These are phyloP conservation scores for Drosophila lini DNA, from an alignment of 1,140 invertebrate species.

Conservation along the genomic window DNA sequence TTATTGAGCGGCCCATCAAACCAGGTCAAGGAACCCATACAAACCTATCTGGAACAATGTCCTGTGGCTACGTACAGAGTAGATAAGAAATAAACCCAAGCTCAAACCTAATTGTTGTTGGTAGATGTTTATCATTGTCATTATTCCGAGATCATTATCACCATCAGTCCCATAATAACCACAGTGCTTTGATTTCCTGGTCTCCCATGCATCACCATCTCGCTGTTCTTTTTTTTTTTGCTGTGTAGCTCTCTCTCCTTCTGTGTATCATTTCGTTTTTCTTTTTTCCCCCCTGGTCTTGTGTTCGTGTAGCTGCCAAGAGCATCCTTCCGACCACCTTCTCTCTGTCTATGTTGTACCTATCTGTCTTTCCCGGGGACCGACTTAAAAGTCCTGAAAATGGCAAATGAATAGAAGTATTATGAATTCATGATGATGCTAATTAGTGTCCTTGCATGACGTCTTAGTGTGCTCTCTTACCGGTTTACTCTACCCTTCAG, in stretches of 20 bases:
- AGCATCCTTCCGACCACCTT: slow-evolving; percentile 8
- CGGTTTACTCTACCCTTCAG: slow-evolving; percentile 15
- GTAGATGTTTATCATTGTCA: slow-evolving; percentile 70
- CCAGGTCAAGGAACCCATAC: slow-evolving; percentile 61
- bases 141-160: slow-evolving; percentile 51
- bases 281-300: slow-evolving; percentile 19
- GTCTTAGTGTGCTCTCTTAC: slow-evolving; percentile 30
- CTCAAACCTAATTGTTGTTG: slow-evolving; percentile 71
- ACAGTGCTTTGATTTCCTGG: slow-evolving; percentile 24
- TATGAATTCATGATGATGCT: slow-evolving; percentile 23
- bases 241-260: slow-evolving; percentile 58
- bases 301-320: slow-evolving; percentile 32
- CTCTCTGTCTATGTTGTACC: slow-evolving; percentile 8
- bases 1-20: slow-evolving; percentile 84
- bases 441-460: slow-evolving; percentile 39
- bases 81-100: slow-evolving; percentile 54
- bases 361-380: slow-evolving; percentile 11
- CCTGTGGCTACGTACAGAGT: slow-evolving; percentile 62
- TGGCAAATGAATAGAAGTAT: slow-evolving; percentile 17
- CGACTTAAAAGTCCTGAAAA: slow-evolving; percentile 1
- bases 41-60: slow-evolving; percentile 57
- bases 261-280: slow-evolving; percentile 19
- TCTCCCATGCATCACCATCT: slow-evolving; percentile 31
- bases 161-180: slow-evolving; percentile 25
- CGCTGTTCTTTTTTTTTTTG: slow-evolving; percentile 70